phyloP scores from a whole-genome alignment of 2,888 invertebrate genomes.

The Drosophila atripex region DNA sequence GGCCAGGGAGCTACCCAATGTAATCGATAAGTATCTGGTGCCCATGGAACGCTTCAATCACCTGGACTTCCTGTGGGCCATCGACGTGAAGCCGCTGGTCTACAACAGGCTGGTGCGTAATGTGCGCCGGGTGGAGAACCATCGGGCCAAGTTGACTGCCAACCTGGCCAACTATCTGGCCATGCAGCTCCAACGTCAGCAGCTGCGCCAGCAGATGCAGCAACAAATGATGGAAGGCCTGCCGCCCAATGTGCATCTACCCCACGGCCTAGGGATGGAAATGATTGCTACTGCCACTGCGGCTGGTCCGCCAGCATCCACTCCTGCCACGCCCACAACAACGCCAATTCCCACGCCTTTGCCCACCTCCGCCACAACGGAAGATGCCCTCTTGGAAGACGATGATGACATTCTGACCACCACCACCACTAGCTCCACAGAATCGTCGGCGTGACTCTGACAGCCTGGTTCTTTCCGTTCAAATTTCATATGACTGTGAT shows the following conservation, averaged over 20 bases:
- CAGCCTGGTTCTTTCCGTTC: constrained; percentile 39
- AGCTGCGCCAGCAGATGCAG: constrained; percentile 68
- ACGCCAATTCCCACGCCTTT: constrained; percentile 1
- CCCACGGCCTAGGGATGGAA: constrained; percentile 48
- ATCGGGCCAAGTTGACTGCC: constrained; percentile 74
- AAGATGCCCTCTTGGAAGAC: constrained; percentile 6
- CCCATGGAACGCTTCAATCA: constrained; percentile 86
- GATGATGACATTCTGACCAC: constrained; percentile 31
- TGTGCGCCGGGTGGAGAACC: constrained; percentile 82
- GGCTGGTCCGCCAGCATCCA: constrained; percentile 8
- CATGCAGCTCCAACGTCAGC: constrained; percentile 70
- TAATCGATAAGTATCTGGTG: constrained; percentile 85
- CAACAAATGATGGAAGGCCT: constrained; percentile 53
- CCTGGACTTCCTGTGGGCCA: constrained; percentile 86
- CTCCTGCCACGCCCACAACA: constrained; percentile 11
- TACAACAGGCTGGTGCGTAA: constrained; percentile 83
- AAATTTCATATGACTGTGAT: constrained; percentile 80
- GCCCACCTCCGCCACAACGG: constrained; percentile 13
- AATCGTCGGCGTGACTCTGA: constrained; percentile 53
- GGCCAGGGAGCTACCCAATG: constrained; percentile 85
- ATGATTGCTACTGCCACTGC: constrained; percentile 14
- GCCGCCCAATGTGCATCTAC: constrained; percentile 61
- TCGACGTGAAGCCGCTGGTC: constrained; percentile 84
- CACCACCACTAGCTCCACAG: constrained; percentile 28
- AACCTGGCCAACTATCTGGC: constrained; percentile 67